Evolutionary conservation across 1,140 invertebrate genomes (phyloP), one percentile per base, ranked within the genome.

Genomic region (Thrips palmi): DNA sequence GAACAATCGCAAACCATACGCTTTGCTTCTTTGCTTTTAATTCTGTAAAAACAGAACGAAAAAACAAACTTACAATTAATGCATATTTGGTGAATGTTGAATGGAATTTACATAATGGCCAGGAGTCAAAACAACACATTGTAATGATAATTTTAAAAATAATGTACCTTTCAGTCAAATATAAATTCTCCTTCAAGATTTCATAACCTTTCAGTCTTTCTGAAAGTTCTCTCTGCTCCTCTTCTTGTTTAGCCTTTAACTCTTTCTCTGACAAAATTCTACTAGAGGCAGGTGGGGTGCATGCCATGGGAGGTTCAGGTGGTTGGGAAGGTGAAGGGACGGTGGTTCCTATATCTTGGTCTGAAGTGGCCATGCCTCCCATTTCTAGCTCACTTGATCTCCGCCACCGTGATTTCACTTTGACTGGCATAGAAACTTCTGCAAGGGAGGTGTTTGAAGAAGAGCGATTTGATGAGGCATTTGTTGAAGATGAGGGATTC

Each of bases 1-100:
- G 81, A 81, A 60, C 92, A 97, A 58, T 97, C 91, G 61, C 93
- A 97, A 14, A 82, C 69, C 89, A 97, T 96, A 45, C 83, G 71
- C 39, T 83, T 78, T 2, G 83, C 80, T 58, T 94, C 87, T 50
- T 83, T 87, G 55, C 77, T 84, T 33, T 70, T 72, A 53, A 76
- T 70, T 40, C 63, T 66, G 39, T 52, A 56, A 49, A 57, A 60
- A 48, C 40, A 40, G 37, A 41, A 50, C 34, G 43, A 39, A 39
- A 27, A n/a, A n/a, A n/a, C n/a, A n/a, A n/a, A n/a, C n/a, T n/a
- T n/a, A n/a, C 14, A 35, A 36, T 10, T 15, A 24, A 2, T 15
- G 33, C 19, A 21, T 21, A n/a, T 7, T 10, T 10, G 7, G 10
- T 27, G 22, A 4, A 15, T 6, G 22, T 2, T 15, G 18, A 28